A percentile compares a stretch with the other conserved stretches of the same genome.
Conservation (phyloP, 2,113 vertebrate genomes). For the Amazona guildingii region DNA sequence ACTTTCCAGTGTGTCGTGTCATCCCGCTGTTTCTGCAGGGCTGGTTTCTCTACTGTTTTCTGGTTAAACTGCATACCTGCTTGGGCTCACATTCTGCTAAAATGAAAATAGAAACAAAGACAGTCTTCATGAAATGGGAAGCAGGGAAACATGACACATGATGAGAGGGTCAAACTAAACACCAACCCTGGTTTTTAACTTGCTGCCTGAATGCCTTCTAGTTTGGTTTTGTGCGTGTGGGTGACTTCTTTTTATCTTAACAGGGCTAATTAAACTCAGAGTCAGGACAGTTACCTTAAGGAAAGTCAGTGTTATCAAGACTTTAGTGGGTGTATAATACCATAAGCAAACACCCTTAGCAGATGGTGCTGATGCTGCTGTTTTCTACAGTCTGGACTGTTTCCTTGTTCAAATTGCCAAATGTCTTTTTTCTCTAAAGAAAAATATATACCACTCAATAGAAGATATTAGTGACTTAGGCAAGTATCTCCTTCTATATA, state of each 20-base stretch:
- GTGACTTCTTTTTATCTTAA: background rate
- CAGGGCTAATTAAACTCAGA: background rate
- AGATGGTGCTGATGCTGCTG: background rate
- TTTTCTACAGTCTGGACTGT: background rate
- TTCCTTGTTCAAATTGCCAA: background rate
- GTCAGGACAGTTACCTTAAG: background rate
- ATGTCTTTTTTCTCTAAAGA: background rate
- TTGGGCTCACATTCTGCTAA: background rate
- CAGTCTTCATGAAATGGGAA: background rate
- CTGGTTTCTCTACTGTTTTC: background rate
- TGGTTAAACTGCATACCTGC: background rate
- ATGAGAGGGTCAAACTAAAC: background rate
- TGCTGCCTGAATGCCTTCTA: background rate
- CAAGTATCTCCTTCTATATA: conserved; percentile 38
- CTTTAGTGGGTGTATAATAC: background rate
- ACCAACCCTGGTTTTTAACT: background rate
- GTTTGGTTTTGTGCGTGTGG: background rate
- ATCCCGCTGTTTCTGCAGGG: background rate
- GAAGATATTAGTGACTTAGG: conserved; percentile 56
- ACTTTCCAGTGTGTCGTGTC: background rate
- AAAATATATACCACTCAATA: conserved; percentile 16
- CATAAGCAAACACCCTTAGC: background rate
- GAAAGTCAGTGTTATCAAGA: background rate
- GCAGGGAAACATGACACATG: background rate
- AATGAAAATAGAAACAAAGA: background rate